These are phyloP conservation scores for Argopecten irradians DNA, from an alignment of 1,140 invertebrate species.

Conservation along the genomic window DNA sequence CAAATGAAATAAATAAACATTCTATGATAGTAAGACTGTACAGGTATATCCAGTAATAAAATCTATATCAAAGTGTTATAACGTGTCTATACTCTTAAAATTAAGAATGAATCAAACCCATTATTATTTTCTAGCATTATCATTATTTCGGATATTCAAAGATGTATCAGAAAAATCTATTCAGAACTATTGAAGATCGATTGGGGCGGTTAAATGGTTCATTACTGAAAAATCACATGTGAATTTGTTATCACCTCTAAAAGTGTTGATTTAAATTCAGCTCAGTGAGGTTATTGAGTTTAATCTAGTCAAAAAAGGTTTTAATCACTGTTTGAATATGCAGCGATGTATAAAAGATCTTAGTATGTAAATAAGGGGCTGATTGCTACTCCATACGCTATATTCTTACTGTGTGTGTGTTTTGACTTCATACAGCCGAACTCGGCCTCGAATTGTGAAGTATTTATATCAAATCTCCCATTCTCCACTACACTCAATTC, in stretches of 20 bases:
- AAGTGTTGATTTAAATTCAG: not conserved
- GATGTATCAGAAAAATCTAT: too few relatives aligned
- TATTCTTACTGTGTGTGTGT: not conserved
- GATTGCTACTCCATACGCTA: not conserved
- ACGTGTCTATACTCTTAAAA: too few relatives aligned
- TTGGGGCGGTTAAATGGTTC: too few relatives aligned
- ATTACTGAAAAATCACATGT: not conserved
- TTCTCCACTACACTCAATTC: not conserved
- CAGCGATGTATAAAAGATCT: not conserved
- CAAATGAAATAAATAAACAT: too few relatives aligned
- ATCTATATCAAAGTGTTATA: too few relatives aligned
- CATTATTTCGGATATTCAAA: too few relatives aligned
- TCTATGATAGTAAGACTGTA: too few relatives aligned
- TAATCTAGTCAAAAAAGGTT: not conserved
- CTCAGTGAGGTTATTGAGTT: not conserved
- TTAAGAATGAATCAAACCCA: too few relatives aligned
- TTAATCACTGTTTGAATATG: not conserved
- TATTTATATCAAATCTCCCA: not conserved
- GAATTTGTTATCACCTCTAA: not conserved
- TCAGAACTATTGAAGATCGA: too few relatives aligned
- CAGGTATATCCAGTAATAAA: too few relatives aligned
- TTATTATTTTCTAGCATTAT: too few relatives aligned
- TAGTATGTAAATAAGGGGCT: not conserved
- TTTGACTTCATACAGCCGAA: not conserved
- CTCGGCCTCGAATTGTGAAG: not conserved